phyloP scores from a whole-genome alignment of 2,797 vertebrate species.

The Acridotheres tristis region DNA sequence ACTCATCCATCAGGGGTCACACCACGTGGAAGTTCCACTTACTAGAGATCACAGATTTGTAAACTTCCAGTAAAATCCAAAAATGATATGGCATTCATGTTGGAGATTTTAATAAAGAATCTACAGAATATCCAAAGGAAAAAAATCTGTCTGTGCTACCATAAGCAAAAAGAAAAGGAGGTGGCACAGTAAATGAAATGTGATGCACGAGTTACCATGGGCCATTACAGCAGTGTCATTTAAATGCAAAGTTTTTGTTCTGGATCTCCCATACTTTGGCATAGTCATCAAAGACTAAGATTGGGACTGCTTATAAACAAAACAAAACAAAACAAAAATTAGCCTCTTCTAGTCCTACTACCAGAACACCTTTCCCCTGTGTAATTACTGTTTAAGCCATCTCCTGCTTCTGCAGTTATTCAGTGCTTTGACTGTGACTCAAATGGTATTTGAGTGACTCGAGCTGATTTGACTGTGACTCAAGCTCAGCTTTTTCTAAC shows the following conservation, averaged over 20 bases:
- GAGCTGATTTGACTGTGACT: background rate
- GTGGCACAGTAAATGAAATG: background rate
- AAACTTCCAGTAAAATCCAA: background rate
- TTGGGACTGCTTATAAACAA: background rate
- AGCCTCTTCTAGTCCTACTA: background rate
- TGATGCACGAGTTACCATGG: background rate
- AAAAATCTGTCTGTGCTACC: accelerated
- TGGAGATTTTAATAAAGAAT: background rate
- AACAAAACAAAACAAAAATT: background rate
- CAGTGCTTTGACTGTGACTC: background rate
- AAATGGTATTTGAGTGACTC: background rate
- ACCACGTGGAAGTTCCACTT: accelerated
- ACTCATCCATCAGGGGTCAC: accelerated
- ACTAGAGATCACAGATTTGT: background rate
- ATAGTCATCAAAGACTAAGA: background rate
- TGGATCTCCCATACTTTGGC: background rate
- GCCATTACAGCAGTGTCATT: background rate
- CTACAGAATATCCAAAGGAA: background rate
- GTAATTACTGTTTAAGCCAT: background rate
- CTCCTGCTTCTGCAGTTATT: background rate
- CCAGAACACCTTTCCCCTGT: background rate
- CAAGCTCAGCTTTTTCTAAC: background rate
- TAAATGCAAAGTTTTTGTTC: background rate
- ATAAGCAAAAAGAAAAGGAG: background rate
- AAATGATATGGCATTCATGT: accelerated